Percentiles rank a stretch among this genome's conserved stretches.
phyloP scores from a whole-genome alignment of 2,888 invertebrate genomes.

The Microlaimidae sp. region DNA sequence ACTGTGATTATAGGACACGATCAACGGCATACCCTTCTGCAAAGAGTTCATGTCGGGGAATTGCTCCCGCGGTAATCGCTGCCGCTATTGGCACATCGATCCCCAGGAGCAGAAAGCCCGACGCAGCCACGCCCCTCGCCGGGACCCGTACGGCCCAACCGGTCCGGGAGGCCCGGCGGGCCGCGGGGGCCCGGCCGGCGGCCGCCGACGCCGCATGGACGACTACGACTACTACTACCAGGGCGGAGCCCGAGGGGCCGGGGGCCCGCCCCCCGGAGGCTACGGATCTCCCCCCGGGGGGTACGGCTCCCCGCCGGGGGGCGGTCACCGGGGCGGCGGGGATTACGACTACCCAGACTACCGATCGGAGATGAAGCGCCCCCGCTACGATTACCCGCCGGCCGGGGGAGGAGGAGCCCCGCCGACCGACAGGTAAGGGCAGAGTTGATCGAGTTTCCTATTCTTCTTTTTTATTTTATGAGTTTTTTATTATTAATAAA shows the following conservation, averaged over 20 bases:
- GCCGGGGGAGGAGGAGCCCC: not conserved
- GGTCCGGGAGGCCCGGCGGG: slow-evolving; percentile 10
- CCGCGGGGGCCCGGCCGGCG: slow-evolving; percentile 21
- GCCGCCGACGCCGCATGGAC: slow-evolving; percentile 17
- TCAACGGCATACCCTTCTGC: slow-evolving; percentile 33
- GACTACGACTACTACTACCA: slow-evolving; percentile 13
- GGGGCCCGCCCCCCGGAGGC: slow-evolving; percentile 8
- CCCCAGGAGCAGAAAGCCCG: slow-evolving; percentile 17
- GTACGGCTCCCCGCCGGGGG: not conserved
- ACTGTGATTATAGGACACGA: too few relatives aligned
- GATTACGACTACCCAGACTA: not conserved
- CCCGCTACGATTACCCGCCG: slow-evolving; percentile 8
- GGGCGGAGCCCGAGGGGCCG: slow-evolving; percentile 10
- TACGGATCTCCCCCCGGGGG: too few relatives aligned
- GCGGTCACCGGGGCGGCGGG: not conserved
- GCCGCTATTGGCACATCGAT: slow-evolving; percentile 34
- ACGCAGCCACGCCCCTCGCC: slow-evolving; percentile 15
- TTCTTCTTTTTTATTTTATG: too few relatives aligned
- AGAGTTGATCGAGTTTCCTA: too few relatives aligned
- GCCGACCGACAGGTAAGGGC: too few relatives aligned
- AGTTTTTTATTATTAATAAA: too few relatives aligned
- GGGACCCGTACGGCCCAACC: slow-evolving; percentile 11
- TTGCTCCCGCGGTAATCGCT: slow-evolving; percentile 29
- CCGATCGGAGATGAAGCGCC: slow-evolving; percentile 6
- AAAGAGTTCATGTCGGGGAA: slow-evolving; percentile 31